phyloP scores from a whole-genome alignment of 2,113 vertebrate species.

The Epinephelus lanceolatus region DNA sequence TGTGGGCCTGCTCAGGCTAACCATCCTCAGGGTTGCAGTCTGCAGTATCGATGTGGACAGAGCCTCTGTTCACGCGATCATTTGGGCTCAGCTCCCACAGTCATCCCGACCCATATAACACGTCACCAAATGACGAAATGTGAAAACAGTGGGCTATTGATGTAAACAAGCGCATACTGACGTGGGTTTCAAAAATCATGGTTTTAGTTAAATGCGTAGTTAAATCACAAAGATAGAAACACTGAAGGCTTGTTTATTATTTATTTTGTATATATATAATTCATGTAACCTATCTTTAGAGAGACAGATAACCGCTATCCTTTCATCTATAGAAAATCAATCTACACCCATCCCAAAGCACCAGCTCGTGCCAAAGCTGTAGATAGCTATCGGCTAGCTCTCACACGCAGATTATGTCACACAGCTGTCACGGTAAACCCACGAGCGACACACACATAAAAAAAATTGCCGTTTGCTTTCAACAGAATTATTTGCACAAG shows the following conservation, averaged over 20 bases:
- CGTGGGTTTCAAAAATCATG: slow-evolving; percentile 18
- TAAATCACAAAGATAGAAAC: neutral
- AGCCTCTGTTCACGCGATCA: slow-evolving; percentile 30
- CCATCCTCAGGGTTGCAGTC: slow-evolving; percentile 28
- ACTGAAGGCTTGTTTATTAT: neutral
- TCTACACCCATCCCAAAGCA: slow-evolving; percentile 47
- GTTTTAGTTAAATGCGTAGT: slow-evolving; percentile 27
- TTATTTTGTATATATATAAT: neutral
- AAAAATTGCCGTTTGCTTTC: neutral
- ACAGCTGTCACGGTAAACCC: slow-evolving; percentile 37
- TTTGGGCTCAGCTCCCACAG: slow-evolving; percentile 28
- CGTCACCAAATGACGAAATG: slow-evolving; percentile 67
- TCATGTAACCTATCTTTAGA: neutral
- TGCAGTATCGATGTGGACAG: slow-evolving; percentile 17
- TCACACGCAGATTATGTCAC: slow-evolving; percentile 36
- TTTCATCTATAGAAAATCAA: slow-evolving; percentile 24
- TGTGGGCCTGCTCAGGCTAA: slow-evolving; percentile 31
- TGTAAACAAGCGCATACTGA: slow-evolving; percentile 55
- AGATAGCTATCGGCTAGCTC: slow-evolving; percentile 42
- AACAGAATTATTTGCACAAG: slow-evolving; percentile 16
- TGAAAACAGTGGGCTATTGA: slow-evolving; percentile 18
- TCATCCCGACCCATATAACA: slow-evolving; percentile 45
- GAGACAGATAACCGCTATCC: neutral
- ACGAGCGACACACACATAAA: neutral
- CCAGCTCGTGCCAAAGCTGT: slow-evolving; percentile 39